These are phyloP conservation scores for Ectropis grisescens DNA, from an alignment of 1,140 invertebrate genomes.

Conservation along the genomic window DNA sequence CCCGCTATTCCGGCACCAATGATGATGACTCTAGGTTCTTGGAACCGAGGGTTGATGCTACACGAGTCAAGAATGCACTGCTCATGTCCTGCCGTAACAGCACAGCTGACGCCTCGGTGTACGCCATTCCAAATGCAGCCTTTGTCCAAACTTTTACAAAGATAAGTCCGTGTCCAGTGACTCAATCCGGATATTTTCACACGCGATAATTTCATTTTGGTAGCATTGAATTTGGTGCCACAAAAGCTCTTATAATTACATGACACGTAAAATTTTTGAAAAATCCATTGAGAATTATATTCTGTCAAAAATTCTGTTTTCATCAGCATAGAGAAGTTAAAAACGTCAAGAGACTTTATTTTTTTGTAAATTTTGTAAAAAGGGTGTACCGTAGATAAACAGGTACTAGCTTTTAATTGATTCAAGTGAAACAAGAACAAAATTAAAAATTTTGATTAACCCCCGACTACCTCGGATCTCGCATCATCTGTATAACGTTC, in stretches of 20 bases:
- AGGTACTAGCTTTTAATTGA: too few relatives aligned
- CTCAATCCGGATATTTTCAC: slow-evolving; percentile 26
- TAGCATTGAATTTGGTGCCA: slow-evolving; percentile 12
- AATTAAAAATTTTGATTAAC: too few relatives aligned
- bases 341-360: too few relatives aligned
- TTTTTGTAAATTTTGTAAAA: too few relatives aligned
- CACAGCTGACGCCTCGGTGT: slow-evolving; percentile 21
- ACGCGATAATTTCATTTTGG: slow-evolving; percentile 46
- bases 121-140: slow-evolving; percentile 9
- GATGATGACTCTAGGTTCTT: slow-evolving; percentile 78
- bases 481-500: too few relatives aligned
- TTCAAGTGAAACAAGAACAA: too few relatives aligned
- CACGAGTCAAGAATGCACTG: slow-evolving; percentile 55
- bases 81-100: slow-evolving; percentile 29
- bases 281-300: slow-evolving; percentile 4
- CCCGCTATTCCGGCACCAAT: slow-evolving; percentile 84
- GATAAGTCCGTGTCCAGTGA: too few relatives aligned
- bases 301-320: too few relatives aligned
- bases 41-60: slow-evolving; percentile 69
- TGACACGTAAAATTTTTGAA: slow-evolving; percentile 30
- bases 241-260: slow-evolving; percentile 16
- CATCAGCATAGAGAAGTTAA: too few relatives aligned
- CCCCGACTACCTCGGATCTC: too few relatives aligned
- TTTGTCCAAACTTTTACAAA: too few relatives aligned
- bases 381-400: too few relatives aligned